Percentiles rank a stretch among this genome's conserved stretches.
phyloP scores from a whole-genome alignment of 2,113 vertebrate genomes.

The Elgaria multicarinata region DNA sequence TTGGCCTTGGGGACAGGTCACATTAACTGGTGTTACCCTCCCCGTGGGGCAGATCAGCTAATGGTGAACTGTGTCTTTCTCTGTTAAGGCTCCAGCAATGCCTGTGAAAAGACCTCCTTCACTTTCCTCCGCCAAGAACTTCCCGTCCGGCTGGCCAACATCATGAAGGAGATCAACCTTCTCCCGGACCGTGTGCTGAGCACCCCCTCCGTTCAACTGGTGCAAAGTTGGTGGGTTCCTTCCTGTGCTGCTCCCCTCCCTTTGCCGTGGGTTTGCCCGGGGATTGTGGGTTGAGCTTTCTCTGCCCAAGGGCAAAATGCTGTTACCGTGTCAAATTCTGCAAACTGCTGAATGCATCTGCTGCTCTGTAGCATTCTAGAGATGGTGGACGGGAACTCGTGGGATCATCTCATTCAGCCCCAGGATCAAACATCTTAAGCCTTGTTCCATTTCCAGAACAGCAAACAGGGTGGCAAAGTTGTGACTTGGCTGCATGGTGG shows the following conservation, averaged over 20 bases:
- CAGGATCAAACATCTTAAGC: not conserved
- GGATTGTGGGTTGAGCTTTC: too few relatives aligned
- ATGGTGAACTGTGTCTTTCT: too few relatives aligned
- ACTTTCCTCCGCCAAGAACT: slow-evolving; percentile 93
- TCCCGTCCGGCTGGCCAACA: slow-evolving; percentile 93
- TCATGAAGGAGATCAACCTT: slow-evolving; percentile 97
- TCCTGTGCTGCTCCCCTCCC: too few relatives aligned
- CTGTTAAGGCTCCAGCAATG: slow-evolving; percentile 87
- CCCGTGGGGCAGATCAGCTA: not conserved
- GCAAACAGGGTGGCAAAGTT: not conserved
- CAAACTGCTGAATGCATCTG: not conserved
- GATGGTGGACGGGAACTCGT: not conserved
- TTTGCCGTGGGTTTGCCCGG: not conserved
- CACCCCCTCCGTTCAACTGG: slow-evolving; percentile 90
- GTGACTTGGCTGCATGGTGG: not conserved
- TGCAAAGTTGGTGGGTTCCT: slow-evolving; percentile 89
- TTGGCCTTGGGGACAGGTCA: not conserved
- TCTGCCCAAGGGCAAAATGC: not conserved
- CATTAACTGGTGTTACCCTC: not conserved
- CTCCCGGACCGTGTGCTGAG: slow-evolving; percentile 87
- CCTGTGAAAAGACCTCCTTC: slow-evolving; percentile 95
- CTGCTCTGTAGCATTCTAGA: not conserved
- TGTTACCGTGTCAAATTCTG: not conserved
- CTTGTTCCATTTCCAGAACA: not conserved
- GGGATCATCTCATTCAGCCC: not conserved